Conservation (phyloP, 2,113 vertebrate genomes). For the Podarcis muralis region DNA sequence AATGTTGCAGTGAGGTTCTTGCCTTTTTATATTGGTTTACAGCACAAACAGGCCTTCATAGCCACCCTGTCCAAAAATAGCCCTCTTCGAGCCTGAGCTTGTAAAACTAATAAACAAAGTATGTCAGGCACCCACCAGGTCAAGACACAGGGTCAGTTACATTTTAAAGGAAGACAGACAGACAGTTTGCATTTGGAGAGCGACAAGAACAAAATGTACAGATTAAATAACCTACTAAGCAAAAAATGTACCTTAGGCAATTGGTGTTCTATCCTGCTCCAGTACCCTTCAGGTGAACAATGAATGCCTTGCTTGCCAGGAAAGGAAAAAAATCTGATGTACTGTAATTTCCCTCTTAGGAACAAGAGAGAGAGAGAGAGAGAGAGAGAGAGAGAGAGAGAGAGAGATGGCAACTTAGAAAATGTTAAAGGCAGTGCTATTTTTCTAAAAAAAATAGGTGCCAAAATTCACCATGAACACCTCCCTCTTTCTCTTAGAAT, state of each 20-base stretch:
- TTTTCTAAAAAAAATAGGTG: no score
- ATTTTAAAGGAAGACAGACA: constrained; percentile 20
- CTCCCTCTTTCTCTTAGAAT: no score
- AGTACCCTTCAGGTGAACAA: constrained; percentile 19
- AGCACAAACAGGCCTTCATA: background rate
- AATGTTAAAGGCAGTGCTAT: background rate
- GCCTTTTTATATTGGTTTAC: background rate
- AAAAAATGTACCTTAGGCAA: constrained; percentile 23
- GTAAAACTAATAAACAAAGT: constrained; percentile 20
- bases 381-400: background rate
- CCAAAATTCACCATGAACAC: no score
- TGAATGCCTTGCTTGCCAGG: background rate
- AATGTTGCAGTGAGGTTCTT: background rate
- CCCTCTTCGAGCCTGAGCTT: constrained; percentile 5
- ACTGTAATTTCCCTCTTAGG: constrained; percentile 10
- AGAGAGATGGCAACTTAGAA: background rate
- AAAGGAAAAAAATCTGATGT: background rate
- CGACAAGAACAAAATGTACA: constrained; percentile 26
- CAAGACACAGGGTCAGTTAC: background rate
- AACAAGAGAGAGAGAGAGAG: background rate
- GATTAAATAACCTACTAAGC: constrained; percentile 19
- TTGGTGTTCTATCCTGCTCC: constrained; percentile 19
- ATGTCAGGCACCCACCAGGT: constrained; percentile 14
- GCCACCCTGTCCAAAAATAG: constrained; percentile 16
- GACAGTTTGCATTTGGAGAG: constrained; percentile 1